A percentile compares a stretch with the other conserved stretches of the same genome.
phyloP scores from a whole-genome alignment of 1,140 invertebrate genomes.

The Zaprionus taronus region DNA sequence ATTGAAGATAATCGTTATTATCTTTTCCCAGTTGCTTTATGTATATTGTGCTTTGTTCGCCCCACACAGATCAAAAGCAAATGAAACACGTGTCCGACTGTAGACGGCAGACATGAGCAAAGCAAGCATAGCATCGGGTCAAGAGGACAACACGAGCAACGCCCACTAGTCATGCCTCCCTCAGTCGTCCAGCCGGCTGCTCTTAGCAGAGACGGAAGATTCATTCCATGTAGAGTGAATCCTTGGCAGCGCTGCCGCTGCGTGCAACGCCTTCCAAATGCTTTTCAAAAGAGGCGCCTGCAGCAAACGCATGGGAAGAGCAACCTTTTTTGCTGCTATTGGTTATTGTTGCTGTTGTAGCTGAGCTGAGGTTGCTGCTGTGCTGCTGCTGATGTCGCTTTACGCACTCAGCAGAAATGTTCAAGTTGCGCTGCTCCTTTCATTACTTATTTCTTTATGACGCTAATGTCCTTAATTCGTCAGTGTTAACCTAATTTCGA shows the following conservation, averaged over 20 bases:
- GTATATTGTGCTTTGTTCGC: slow-evolving; percentile 6
- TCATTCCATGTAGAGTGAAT: background rate
- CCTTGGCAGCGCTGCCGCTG: slow-evolving; percentile 30
- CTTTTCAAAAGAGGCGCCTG: slow-evolving; percentile 39
- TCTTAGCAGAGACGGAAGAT: background rate
- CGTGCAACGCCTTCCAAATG: slow-evolving; percentile 44
- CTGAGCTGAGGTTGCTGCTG: slow-evolving; percentile 34
- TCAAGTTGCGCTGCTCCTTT: slow-evolving; percentile 68
- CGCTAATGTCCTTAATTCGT: slow-evolving; percentile 83
- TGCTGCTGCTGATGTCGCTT: slow-evolving; percentile 49
- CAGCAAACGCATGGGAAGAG: slow-evolving; percentile 35
- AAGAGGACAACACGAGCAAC: slow-evolving; percentile 4
- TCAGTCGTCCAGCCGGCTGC: background rate
- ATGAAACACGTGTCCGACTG: slow-evolving; percentile 41
- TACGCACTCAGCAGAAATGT: slow-evolving; percentile 71
- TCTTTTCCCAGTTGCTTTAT: slow-evolving; percentile 9
- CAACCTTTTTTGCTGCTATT: slow-evolving; percentile 10
- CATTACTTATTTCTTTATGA: slow-evolving; percentile 83
- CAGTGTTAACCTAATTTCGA: slow-evolving; percentile 81
- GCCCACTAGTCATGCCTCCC: too few relatives aligned
- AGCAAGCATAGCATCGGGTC: slow-evolving; percentile 24
- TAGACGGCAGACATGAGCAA: slow-evolving; percentile 13
- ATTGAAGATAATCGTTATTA: slow-evolving; percentile 28
- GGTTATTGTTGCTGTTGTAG: slow-evolving; percentile 22
- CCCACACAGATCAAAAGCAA: slow-evolving; percentile 37